These are phyloP conservation scores for Hestina assimilis DNA, from an alignment of 1,140 invertebrate genomes.

Conservation along the genomic window DNA sequence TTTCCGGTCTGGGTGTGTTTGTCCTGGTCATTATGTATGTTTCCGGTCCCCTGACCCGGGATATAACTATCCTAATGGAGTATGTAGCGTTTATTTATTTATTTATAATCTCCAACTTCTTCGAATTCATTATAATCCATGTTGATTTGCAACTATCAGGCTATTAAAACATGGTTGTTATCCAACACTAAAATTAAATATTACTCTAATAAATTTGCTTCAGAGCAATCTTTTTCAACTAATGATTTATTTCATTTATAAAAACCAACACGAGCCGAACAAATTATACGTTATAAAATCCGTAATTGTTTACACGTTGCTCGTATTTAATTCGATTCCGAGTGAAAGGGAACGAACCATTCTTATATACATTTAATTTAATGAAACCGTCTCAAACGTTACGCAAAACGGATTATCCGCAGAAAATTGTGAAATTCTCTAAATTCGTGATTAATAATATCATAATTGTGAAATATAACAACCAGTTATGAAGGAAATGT, in stretches of 20 bases:
- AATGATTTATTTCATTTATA: not conserved
- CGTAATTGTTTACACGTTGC: constrained; percentile 20
- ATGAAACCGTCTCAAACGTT: constrained; percentile 11
- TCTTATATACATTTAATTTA: constrained; percentile 9
- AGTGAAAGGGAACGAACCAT: constrained; percentile 24
- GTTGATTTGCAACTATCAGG: too few relatives aligned
- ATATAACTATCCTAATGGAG: too few relatives aligned
- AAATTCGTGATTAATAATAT: not conserved
- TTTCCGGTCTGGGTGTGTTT: too few relatives aligned
- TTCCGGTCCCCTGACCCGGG: too few relatives aligned
- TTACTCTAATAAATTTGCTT: not conserved
- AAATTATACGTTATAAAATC: not conserved
- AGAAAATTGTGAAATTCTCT: not conserved
- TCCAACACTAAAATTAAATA: not conserved
- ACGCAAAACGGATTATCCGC: constrained; percentile 13
- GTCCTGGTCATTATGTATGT: too few relatives aligned
- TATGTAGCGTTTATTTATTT: too few relatives aligned
- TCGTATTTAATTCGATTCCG: constrained; percentile 11
- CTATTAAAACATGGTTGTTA: too few relatives aligned
- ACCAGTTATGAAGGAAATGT: not conserved
- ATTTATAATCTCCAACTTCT: not conserved
- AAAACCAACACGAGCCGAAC: not conserved
- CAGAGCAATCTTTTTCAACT: not conserved
- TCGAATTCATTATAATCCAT: too few relatives aligned
- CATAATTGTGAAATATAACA: not conserved